Base-by-base conservation (phyloP, 2,797 vertebrate genomes). In the Pogoniulus pusillus region DNA sequence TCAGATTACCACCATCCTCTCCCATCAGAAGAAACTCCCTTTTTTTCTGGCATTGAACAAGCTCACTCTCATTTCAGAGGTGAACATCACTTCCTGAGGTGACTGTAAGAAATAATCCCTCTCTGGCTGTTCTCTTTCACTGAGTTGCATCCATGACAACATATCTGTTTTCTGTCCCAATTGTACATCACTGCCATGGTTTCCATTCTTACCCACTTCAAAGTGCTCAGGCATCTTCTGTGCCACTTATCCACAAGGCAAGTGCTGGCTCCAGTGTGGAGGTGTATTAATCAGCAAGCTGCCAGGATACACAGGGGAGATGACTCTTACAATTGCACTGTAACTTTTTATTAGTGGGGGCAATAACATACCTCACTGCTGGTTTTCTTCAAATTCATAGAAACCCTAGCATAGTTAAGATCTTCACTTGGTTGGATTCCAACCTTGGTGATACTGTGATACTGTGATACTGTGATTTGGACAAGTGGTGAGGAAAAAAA, bases 181-280 rank as follows among this genome's bases (percentile, higher is more conserved):
- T 64, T 47, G 58, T 35, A 39, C 18, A 24, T n/a, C 63, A 29
- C 57, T 64, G 54, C 27, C 16, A 16, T 15, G 29, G 24, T 20
- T 82, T 72, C 57, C 43, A 41, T 47, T 41, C 57, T 73, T 57
- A 69, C 30, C 51, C 29, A 34, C 32, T 39, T 69, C 43, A 53
- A 24, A 73, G 32, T 12, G 35, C 35, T 39, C 24, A 68, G 79
- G 35, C 35, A 63, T 34, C 35, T 78, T 74, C 62, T 35, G 32
- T 59, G 35, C 16, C 53, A 30, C 37, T 58, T 26, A 58, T 15
- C 27, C 15, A 47, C 39, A 29, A 39, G 13, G 8, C 6, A 58
- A 47, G 29, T 0, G 0, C 24, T 54, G 51, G 30, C 18, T 69
- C 51, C 57, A 47, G 18, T 0, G 0, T 1, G 54, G 30, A 27